These are phyloP conservation scores for Lethenteron reissneri DNA, from an alignment of 2,113 vertebrate genomes.

Conservation along the genomic window DNA sequence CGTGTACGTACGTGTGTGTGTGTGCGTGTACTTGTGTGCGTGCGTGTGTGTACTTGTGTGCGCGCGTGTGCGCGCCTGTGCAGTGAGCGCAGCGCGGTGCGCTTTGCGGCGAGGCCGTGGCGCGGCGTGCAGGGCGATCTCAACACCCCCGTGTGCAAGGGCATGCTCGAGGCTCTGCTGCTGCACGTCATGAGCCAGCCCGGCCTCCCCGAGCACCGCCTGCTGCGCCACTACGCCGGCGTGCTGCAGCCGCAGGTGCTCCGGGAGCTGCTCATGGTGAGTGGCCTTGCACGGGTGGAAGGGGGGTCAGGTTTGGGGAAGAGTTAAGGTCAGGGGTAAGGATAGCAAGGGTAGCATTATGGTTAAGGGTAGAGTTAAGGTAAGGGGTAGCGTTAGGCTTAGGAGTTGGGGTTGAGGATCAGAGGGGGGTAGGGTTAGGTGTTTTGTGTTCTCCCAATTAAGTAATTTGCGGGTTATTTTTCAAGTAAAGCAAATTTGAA, in stretches of 20 bases:
- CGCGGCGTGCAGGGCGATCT: constrained; percentile 57
- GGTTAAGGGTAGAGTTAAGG: no score
- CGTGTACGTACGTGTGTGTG: background rate
- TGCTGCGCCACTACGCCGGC: constrained; percentile 46
- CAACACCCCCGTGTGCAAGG: constrained; percentile 62
- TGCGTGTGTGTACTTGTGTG: background rate
- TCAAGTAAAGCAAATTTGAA: no score
- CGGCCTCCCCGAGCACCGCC: constrained; percentile 28
- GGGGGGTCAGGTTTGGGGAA: no score
- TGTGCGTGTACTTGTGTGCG: background rate
- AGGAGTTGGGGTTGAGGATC: no score
- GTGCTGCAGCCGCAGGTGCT: constrained; percentile 52
- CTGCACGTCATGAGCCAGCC: constrained; percentile 63
- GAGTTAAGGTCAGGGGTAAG: no score
- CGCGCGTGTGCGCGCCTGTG: background rate
- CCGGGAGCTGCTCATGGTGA: constrained; percentile 59
- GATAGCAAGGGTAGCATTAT: no score
- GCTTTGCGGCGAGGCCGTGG: constrained; percentile 68
- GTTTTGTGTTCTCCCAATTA: no score
- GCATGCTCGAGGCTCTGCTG: constrained; percentile 67
- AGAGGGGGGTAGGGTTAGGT: no score
- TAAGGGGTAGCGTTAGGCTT: no score
- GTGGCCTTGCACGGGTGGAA: background rate
- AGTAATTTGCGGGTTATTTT: no score
- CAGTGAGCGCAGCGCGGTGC: constrained; percentile 11